A percentile compares a stretch with the other conserved stretches of the same genome.
phyloP scores from a whole-genome alignment of 2,113 vertebrate genomes.

The Eidolon helvum region DNA sequence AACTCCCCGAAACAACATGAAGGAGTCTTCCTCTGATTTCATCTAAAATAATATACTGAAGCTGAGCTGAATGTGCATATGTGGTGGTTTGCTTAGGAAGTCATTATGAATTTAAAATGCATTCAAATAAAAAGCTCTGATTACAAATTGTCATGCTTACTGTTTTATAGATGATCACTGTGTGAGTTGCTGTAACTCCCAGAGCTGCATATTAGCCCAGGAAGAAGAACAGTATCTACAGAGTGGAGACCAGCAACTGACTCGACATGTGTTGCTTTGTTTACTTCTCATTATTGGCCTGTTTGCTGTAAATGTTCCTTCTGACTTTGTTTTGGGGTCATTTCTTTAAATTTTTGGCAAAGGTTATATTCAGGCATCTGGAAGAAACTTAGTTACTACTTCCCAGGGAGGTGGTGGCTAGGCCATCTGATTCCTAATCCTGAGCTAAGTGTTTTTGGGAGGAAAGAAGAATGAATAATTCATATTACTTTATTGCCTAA shows the following conservation, averaged over 20 bases:
- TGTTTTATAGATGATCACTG: constrained; percentile 87
- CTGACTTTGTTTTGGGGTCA: constrained; percentile 48
- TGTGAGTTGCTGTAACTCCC: constrained; percentile 86
- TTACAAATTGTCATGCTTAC: constrained; percentile 64
- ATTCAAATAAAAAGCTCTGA: constrained; percentile 72
- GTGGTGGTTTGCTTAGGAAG: constrained; percentile 45
- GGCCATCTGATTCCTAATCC: background rate
- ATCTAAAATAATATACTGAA: constrained; percentile 34
- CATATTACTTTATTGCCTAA: background rate
- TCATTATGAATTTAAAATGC: constrained; percentile 65
- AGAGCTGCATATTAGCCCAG: constrained; percentile 88
- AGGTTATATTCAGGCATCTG: constrained; percentile 43
- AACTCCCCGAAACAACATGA: constrained; percentile 35
- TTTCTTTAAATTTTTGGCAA: constrained; percentile 52
- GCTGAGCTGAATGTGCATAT: constrained; percentile 51
- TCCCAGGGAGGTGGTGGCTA: background rate
- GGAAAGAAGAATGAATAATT: background rate
- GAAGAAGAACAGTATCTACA: constrained; percentile 89
- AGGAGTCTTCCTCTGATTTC: background rate
- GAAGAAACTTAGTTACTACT: background rate
- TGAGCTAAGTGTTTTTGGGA: background rate
- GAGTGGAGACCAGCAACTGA: constrained; percentile 88
- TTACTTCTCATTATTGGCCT: constrained; percentile 92
- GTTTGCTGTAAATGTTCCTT: constrained; percentile 91
- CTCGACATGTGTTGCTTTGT: constrained; percentile 92